Conservation (phyloP, 2,113 vertebrate species). For the Aptenodytes forsteri region DNA sequence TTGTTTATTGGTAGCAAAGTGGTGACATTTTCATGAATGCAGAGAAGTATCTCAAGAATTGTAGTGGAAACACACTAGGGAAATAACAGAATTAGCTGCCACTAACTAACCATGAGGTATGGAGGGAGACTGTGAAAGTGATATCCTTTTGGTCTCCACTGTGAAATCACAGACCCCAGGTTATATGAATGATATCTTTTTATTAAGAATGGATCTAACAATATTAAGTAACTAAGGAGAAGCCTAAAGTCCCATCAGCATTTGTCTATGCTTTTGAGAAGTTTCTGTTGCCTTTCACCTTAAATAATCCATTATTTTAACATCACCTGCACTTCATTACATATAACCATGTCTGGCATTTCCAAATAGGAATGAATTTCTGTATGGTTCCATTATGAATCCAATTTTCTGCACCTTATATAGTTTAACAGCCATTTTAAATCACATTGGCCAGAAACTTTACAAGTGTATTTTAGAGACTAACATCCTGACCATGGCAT, state of each 20-base stretch:
- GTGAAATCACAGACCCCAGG: slow-evolving; percentile 55
- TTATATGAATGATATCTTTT: slow-evolving; percentile 52
- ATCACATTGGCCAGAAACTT: background rate
- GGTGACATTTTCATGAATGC: background rate
- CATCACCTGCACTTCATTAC: slow-evolving; percentile 50
- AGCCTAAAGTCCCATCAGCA: background rate
- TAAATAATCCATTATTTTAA: slow-evolving; percentile 43
- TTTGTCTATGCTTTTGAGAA: slow-evolving; percentile 11
- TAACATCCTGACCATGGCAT: background rate
- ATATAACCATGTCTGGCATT: background rate
- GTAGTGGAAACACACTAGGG: background rate
- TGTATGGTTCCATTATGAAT: slow-evolving; percentile 7
- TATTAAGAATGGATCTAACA: slow-evolving; percentile 47
- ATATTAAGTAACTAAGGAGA: background rate
- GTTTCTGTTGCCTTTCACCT: slow-evolving; percentile 14
- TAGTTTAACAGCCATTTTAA: slow-evolving; percentile 42
- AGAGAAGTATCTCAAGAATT: background rate
- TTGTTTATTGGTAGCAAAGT: background rate
- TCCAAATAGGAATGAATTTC: background rate
- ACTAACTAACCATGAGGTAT: background rate
- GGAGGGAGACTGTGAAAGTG: background rate
- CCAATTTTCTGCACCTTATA: slow-evolving; percentile 46
- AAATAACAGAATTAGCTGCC: background rate
- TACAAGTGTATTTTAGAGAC: background rate
- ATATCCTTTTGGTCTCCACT: slow-evolving; percentile 22